Base-by-base conservation (phyloP, 2,113 vertebrate genomes). In the Vireo altiloquus region DNA sequence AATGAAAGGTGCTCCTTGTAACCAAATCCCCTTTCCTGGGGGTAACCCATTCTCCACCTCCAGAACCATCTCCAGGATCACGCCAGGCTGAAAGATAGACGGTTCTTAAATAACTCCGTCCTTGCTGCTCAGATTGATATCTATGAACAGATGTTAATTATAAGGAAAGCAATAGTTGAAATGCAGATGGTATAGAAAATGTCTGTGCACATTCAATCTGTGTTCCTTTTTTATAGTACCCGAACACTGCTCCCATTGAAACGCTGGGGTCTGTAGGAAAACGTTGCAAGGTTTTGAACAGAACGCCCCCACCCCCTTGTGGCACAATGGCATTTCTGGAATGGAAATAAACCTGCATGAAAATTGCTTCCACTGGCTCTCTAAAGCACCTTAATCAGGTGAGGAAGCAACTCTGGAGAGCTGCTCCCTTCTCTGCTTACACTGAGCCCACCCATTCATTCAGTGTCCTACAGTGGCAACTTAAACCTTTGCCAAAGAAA, bases 301-400 rank as follows among this genome's bases (percentile, higher is more conserved):
- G 97, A 98, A 13, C 97, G 92, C 82, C 97, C 97, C 96, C 97
- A 98, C 97, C 97, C 98, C 98, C 97, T 98, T 98, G 97, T 98
- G 98, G 97, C 85, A 96, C 78, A 95, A 93, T 94, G 93, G 46
- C 84, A 95, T 89, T 96, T 96, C 44, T 91, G 87, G 97, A 96
- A 89, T 61, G 82, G 93, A 94, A 95, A 96, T 91, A 78, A 94
- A 91, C 49, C 53, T 23, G 3, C 86, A 66, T 60, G 44, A 87
- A 66, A 96, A 82, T n/a, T 90, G 17, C 37, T 95, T 74, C 70
- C 50, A 59, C 42, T 80, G 85, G 39, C 83, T 82, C 90, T 65
- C 70, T 68, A 83, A 95, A 93, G 13, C 19, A 92, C 74, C 82
- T 94, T 81, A 85, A 90, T 61, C 60, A 90, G 61, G 59, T 87